Evolutionary conservation across 2,797 vertebrate genomes (phyloP).

Genomic region (Psittacula echo): DNA sequence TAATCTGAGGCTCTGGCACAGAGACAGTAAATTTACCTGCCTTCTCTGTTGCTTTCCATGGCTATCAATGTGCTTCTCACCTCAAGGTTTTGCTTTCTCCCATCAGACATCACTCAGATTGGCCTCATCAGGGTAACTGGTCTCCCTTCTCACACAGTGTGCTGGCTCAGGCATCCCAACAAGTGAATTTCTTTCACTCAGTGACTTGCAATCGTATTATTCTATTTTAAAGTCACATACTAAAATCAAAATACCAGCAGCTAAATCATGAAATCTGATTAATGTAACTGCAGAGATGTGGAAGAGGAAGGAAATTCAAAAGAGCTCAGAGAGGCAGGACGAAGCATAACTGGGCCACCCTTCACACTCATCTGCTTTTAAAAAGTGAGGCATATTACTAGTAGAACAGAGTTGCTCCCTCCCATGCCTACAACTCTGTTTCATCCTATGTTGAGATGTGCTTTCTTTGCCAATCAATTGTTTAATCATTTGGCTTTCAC

Average conservation of each 20-base stretch:
- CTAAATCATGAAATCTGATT: not conserved
- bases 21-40: not conserved
- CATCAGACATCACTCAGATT: not conserved
- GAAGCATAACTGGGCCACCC: not conserved
- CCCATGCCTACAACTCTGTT: not conserved
- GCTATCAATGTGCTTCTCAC: not conserved
- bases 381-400: not conserved
- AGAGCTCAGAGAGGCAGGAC: not conserved
- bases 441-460: not conserved
- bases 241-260: not conserved
- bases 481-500: not conserved
- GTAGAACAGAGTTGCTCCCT: not conserved
- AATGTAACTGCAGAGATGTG: not conserved
- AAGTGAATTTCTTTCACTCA: not conserved
- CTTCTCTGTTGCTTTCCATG: not conserved
- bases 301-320: not conserved
- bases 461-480: not conserved
- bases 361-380: rapidly evolving
- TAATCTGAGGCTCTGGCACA: not conserved
- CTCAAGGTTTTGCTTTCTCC: not conserved
- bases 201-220: not conserved
- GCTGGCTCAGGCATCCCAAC: not conserved
- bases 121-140: not conserved
- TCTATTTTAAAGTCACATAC: not conserved
- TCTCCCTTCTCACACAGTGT: not conserved